Conservation (phyloP, 2,888 invertebrate species). For the Eugnorisma glareosa region DNA sequence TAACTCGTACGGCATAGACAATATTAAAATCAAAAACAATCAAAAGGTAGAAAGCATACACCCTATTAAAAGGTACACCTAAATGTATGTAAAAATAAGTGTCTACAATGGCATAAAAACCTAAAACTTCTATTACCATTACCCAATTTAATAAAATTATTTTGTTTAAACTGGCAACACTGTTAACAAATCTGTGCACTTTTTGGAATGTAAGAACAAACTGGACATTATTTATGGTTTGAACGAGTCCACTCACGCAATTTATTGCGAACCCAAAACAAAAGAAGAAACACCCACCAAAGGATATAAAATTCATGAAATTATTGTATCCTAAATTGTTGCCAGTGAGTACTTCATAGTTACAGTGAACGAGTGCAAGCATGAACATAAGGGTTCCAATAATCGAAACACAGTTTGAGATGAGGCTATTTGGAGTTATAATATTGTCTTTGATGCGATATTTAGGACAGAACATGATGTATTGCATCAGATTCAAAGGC, state of each 20-base stretch:
- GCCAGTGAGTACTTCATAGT: not conserved
- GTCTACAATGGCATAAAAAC: not conserved
- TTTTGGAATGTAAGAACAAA: slow-evolving; percentile 30
- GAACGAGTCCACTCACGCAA: not conserved
- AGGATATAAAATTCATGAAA: too few species aligned
- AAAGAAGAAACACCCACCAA: not conserved
- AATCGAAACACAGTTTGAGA: slow-evolving; percentile 26
- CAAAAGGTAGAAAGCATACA: not conserved
- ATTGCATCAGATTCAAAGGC: slow-evolving; percentile 51
- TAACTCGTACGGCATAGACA: not conserved
- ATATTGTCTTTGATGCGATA: slow-evolving; percentile 40
- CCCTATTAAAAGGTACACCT: not conserved
- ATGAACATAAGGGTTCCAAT: slow-evolving; percentile 8
- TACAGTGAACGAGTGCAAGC: not conserved
- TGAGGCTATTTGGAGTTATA: slow-evolving; percentile 20
- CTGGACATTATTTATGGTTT: not conserved
- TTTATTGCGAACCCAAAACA: not conserved
- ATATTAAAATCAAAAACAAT: slow-evolving; percentile 18
- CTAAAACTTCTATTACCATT: not conserved
- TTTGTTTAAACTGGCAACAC: not conserved
- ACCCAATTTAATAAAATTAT: slow-evolving; percentile 40
- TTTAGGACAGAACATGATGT: slow-evolving; percentile 35
- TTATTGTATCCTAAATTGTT: too few species aligned
- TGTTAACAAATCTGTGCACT: slow-evolving; percentile 30
- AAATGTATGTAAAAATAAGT: not conserved